phyloP scores from a whole-genome alignment of 1,140 invertebrate species.

The Carcinoscorpius rotundicauda region DNA sequence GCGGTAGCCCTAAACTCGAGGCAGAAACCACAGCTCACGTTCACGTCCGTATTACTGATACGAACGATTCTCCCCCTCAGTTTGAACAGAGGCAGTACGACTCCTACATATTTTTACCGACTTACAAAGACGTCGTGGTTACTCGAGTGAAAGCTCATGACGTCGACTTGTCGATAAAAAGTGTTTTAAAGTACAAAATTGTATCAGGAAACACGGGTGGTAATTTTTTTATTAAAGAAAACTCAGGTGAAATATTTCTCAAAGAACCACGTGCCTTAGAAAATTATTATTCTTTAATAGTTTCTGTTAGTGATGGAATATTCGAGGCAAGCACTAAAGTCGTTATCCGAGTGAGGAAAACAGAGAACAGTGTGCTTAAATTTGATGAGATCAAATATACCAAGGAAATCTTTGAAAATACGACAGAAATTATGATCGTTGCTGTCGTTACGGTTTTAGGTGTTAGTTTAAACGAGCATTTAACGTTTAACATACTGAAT shows the following conservation, averaged over 20 bases:
- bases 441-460: slow-evolving; percentile 76
- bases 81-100: slow-evolving; percentile 61
- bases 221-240: slow-evolving; percentile 61
- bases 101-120: slow-evolving; percentile 59
- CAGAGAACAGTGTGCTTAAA: slow-evolving; percentile 56
- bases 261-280: slow-evolving; percentile 39
- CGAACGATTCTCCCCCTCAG: slow-evolving; percentile 73
- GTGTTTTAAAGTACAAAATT: slow-evolving; percentile 57
- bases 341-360: slow-evolving; percentile 47
- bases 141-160: slow-evolving; percentile 54
- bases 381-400: slow-evolving; percentile 72
- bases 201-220: slow-evolving; percentile 64
- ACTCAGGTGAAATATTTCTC: slow-evolving; percentile 57
- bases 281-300: slow-evolving; percentile 34
- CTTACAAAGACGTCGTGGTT: slow-evolving; percentile 29
- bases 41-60: slow-evolving; percentile 57
- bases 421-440: slow-evolving; percentile 60
- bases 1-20: slow-evolving; percentile 59
- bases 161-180: slow-evolving; percentile 42
- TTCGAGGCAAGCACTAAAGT: slow-evolving; percentile 38
- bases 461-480: slow-evolving; percentile 70
- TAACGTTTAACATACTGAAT: slow-evolving; percentile 77
- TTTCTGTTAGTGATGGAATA: slow-evolving; percentile 43
- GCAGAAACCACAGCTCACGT: slow-evolving; percentile 39
- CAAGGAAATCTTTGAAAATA: slow-evolving; percentile 69